phyloP scores from a whole-genome alignment of 2,113 vertebrate genomes.

The Diadophis punctatus region DNA sequence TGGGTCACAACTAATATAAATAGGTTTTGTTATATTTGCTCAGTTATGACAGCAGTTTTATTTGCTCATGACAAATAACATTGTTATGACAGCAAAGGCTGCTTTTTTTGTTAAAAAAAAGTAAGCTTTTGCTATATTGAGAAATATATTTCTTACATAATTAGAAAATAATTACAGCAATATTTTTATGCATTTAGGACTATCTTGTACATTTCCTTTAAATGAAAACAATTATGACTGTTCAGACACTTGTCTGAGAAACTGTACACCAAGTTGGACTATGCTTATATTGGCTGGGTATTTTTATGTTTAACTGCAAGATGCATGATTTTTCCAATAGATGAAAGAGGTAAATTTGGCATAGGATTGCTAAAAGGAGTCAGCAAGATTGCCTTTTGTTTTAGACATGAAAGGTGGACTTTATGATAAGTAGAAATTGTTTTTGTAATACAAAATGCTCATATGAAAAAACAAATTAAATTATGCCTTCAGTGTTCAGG shows the following conservation, averaged over 20 bases:
- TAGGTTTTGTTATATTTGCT: neutral
- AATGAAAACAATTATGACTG: neutral
- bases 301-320: neutral
- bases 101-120: neutral
- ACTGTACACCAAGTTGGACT: neutral
- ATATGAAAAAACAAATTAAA: neutral
- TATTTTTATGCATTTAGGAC: slow-evolving; percentile 10
- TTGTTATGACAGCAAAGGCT: neutral
- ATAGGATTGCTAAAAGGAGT: neutral
- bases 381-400: neutral
- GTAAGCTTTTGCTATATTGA: slow-evolving; percentile 22
- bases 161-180: slow-evolving; percentile 24
- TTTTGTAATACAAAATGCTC: neutral
- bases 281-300: neutral
- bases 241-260: slow-evolving; percentile 10
- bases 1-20: neutral
- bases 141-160: slow-evolving; percentile 31
- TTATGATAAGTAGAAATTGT: neutral
- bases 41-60: neutral
- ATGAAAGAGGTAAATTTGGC: neutral
- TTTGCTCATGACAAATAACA: no score
- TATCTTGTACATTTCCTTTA: neutral
- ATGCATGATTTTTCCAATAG: neutral
- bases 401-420: neutral
- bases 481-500: neutral